Percentiles rank a stretch among this genome's conserved stretches.
phyloP scores from a whole-genome alignment of 2,113 vertebrate species.

The Barbus barbus region DNA sequence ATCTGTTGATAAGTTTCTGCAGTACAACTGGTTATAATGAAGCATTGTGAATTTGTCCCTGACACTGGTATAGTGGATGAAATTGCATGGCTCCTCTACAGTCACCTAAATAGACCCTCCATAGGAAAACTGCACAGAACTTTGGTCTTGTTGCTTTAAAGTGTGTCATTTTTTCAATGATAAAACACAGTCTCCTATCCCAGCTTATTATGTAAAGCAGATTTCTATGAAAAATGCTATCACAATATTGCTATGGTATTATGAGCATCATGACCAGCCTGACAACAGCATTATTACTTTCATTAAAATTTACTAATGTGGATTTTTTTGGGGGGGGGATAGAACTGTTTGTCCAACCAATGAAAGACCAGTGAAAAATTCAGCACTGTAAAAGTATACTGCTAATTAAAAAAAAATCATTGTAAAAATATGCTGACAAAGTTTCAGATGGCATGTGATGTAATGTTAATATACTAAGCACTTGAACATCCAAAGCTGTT shows the following conservation, averaged over 20 bases:
- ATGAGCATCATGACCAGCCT: not conserved
- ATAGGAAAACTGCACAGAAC: slow-evolving; percentile 11
- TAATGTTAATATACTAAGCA: not conserved
- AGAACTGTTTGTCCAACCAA: not conserved
- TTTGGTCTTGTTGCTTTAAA: not conserved
- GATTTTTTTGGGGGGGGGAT: not conserved
- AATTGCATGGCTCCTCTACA: not conserved
- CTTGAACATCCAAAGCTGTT: not conserved
- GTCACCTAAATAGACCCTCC: not conserved
- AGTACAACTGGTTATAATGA: slow-evolving; percentile 14
- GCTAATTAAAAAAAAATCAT: not conserved
- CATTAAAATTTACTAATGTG: not conserved
- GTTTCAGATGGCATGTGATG: not conserved
- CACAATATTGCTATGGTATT: not conserved
- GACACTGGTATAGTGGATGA: not conserved
- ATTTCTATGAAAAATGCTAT: not conserved
- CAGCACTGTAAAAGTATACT: no score
- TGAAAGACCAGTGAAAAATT: not conserved
- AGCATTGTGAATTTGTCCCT: slow-evolving; percentile 7
- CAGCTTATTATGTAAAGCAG: not conserved
- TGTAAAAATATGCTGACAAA: not conserved
- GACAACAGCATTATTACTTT: not conserved
- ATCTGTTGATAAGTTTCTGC: slow-evolving; percentile 23
- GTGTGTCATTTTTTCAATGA: not conserved
- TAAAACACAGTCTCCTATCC: not conserved